phyloP scores from a whole-genome alignment of 2,888 invertebrate genomes.

The Meganola albula region DNA sequence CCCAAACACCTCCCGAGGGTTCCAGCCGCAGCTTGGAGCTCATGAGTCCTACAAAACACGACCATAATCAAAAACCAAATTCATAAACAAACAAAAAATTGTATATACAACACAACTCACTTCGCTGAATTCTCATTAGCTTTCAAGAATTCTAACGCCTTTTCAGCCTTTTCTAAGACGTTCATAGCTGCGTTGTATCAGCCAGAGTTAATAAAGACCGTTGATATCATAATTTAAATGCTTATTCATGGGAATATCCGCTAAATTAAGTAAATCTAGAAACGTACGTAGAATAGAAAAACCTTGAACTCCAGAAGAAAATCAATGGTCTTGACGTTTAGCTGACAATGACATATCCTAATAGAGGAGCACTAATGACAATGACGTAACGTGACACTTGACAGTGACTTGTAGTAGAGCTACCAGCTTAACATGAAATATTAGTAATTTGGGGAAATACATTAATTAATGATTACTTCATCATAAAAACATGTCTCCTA shows the following conservation, averaged over 20 bases:
- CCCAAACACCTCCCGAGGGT: conserved; percentile 66
- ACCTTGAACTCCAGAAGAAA: conserved; percentile 39
- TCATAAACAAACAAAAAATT: conserved; percentile 12
- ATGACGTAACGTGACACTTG: too few species aligned
- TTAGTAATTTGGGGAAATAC: too few species aligned
- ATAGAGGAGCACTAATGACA: too few species aligned
- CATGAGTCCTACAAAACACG: conserved; percentile 56
- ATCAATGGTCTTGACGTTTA: conserved; percentile 38
- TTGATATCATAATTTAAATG: conserved; percentile 33
- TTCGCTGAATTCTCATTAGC: conserved; percentile 55
- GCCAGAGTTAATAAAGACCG: conserved; percentile 18
- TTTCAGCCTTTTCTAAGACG: conserved; percentile 69
- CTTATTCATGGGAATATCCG: conserved; percentile 24
- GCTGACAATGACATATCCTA: too few species aligned
- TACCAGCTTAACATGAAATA: too few species aligned
- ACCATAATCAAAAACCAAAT: conserved; percentile 12
- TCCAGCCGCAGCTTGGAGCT: conserved; percentile 64
- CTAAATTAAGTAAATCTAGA: too few species aligned
- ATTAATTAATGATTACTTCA: too few species aligned
- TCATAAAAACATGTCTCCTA: too few species aligned
- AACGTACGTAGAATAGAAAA: conserved; percentile 46
- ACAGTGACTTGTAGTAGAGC: too few species aligned
- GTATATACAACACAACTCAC: conserved; percentile 38
- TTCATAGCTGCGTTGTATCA: conserved; percentile 52
- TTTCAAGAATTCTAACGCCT: conserved; percentile 66